Evolutionary conservation across 2,797 vertebrate genomes (phyloP).

Genomic region (Sibirionetta formosa): DNA sequence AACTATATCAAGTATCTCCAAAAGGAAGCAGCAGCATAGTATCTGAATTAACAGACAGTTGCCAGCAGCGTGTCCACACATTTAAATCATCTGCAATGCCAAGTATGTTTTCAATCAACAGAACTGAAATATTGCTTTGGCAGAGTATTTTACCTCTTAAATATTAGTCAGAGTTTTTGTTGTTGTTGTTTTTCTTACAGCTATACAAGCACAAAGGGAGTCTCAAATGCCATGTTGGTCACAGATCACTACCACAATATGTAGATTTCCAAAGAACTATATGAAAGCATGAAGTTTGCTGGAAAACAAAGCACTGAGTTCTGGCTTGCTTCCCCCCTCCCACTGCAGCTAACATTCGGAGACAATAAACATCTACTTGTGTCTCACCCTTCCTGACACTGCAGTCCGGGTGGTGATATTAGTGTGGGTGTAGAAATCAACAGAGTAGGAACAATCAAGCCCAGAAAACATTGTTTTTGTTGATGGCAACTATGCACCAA

Average conservation of each 20-base stretch:
- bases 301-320: not conserved
- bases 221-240: not conserved
- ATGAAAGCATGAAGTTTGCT: not conserved
- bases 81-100: conserved; percentile 23
- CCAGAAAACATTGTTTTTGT: not conserved
- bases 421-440: conserved; percentile 11
- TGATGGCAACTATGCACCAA: not conserved
- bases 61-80: conserved; percentile 35
- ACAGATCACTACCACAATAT: not conserved
- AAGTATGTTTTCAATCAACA: conserved; percentile 36
- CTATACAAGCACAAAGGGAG: conserved; percentile 37
- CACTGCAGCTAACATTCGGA: not conserved
- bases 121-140: conserved; percentile 36
- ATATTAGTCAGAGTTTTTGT: not conserved
- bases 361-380: conserved; percentile 27
- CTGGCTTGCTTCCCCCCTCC: not conserved
- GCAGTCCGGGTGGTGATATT: not conserved
- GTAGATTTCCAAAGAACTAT: not conserved
- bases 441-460: not conserved
- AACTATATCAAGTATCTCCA: not conserved
- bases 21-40: not conserved
- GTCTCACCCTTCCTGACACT: not conserved
- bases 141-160: not conserved
- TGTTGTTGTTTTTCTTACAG: not conserved
- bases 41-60: not conserved